A percentile compares a stretch with the other conserved stretches of the same genome.
Conservation (phyloP, 2,888 invertebrate genomes). For the Tipula confusa region DNA sequence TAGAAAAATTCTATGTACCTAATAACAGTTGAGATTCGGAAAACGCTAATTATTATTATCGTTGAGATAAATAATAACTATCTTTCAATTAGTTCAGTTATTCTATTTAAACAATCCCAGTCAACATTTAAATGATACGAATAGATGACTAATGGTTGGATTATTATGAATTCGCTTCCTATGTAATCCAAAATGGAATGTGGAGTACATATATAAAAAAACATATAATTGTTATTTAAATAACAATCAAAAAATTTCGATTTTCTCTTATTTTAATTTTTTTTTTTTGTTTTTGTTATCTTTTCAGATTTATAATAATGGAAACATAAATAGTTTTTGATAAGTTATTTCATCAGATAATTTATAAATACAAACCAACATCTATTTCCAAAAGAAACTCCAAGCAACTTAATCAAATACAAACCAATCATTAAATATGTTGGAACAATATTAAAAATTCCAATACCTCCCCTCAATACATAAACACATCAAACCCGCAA, state of each 20-base stretch:
- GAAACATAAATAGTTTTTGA: slow-evolving; percentile 20
- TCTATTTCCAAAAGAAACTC: neutral
- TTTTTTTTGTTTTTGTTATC: neutral
- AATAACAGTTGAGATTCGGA: neutral
- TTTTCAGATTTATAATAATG: slow-evolving; percentile 25
- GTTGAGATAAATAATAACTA: neutral
- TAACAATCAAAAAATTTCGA: neutral
- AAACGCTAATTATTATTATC: neutral
- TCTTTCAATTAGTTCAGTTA: too few species aligned
- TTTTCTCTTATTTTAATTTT: neutral
- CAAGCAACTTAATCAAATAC: neutral
- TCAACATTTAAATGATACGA: too few species aligned
- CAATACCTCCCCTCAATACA: neutral
- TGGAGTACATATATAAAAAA: neutral
- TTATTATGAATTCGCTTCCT: neutral
- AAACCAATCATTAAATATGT: slow-evolving; percentile 9
- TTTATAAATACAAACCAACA: neutral
- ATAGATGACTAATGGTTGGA: neutral
- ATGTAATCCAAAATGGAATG: neutral
- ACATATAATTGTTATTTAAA: neutral
- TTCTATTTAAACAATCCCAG: too few species aligned
- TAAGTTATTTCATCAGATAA: slow-evolving; percentile 25
- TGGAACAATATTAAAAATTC: neutral
- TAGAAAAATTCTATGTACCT: neutral
- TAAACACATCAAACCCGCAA: neutral